phyloP scores from a whole-genome alignment of 2,797 vertebrate genomes.

The Lophotriccus pileatus region DNA sequence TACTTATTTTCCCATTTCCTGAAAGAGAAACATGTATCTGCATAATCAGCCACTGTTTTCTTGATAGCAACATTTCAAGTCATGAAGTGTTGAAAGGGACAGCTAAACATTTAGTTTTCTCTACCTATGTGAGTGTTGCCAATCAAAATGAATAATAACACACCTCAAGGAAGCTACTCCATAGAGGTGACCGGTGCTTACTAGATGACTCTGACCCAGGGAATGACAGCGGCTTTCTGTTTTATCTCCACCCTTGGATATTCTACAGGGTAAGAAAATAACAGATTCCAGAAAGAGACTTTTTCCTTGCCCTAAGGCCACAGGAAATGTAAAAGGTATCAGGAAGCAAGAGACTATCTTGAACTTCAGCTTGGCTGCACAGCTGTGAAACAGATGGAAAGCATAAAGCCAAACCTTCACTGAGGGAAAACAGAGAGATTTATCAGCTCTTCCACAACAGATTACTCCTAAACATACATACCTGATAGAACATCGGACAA shows the following conservation, averaged over 20 bases:
- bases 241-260: background rate
- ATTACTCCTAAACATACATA: slow-evolving; percentile 46
- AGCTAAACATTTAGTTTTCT: background rate
- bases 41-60: background rate
- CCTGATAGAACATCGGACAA: slow-evolving; percentile 98
- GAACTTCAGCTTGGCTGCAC: background rate
- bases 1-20: slow-evolving; percentile 96
- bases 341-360: background rate
- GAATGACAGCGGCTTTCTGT: background rate
- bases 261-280: background rate
- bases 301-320: background rate
- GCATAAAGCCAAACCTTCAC: background rate
- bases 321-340: background rate
- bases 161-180: background rate
- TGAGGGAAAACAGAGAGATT: background rate
- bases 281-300: background rate
- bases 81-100: background rate
- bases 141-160: background rate
- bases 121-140: background rate
- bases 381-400: background rate
- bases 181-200: background rate
- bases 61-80: background rate
- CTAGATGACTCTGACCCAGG: background rate
- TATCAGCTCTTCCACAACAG: background rate
- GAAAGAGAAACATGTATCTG: background rate